phyloP scores from a whole-genome alignment of 2,888 invertebrate genomes.

The Pasiphila rectangulata region DNA sequence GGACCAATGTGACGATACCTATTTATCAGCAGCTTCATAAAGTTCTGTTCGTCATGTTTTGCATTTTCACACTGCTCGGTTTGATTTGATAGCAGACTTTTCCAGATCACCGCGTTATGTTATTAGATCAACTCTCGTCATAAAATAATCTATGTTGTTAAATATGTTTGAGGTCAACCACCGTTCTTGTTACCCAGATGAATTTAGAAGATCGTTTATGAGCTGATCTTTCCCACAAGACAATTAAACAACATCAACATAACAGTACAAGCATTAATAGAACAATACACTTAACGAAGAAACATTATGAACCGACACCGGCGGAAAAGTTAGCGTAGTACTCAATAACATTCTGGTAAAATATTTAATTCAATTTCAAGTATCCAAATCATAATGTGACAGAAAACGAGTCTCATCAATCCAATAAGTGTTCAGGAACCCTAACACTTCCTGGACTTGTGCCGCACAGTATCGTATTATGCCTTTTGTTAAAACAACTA shows the following conservation, averaged over 20 bases:
- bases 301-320: no score
- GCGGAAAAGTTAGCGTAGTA: no score
- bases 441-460: neutral
- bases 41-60: no score
- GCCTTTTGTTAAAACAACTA: slow-evolving; percentile 4
- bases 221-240: neutral
- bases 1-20: no score
- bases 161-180: slow-evolving; percentile 14
- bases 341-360: no score
- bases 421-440: no score
- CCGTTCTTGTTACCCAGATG: slow-evolving; percentile 2
- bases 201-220: neutral
- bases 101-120: slow-evolving; percentile 4
- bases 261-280: neutral
- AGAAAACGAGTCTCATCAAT: no score
- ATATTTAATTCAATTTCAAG: no score
- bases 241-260: neutral
- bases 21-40: no score
- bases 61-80: neutral
- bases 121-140: slow-evolving; percentile 5
- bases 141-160: slow-evolving; percentile 8
- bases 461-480: neutral
- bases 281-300: no score
- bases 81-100: neutral
- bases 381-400: no score